Percentiles rank a stretch among this genome's conserved stretches.
These are phyloP conservation scores for Stichodactyla mertensii DNA, from an alignment of 64 coral and sea anemone genomes.

Conservation along the genomic window DNA sequence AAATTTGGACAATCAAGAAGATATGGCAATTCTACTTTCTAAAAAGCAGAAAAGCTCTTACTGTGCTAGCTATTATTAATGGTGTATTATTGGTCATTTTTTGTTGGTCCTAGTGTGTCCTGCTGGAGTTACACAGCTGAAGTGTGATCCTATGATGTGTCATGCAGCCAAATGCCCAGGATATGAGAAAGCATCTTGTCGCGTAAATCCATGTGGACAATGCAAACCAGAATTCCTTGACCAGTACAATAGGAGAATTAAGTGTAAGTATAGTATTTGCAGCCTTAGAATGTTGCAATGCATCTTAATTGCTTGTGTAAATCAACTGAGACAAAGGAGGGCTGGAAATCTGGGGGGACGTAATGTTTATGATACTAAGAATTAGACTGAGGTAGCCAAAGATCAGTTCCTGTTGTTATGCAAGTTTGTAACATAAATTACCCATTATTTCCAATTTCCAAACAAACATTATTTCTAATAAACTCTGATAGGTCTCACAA, in stretches of 20 bases:
- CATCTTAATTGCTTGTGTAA: not conserved
- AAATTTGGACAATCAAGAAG: too few relatives aligned
- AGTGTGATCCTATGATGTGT: slow-evolving; percentile 53
- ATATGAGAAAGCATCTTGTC: slow-evolving; percentile 40
- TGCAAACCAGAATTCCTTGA: slow-evolving; percentile 67
- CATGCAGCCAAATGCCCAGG: slow-evolving; percentile 44
- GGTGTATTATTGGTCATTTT: not conserved
- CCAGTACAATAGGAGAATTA: slow-evolving; percentile 35
- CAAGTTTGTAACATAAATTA: too few relatives aligned
- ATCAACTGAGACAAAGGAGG: too few relatives aligned
- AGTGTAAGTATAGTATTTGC: slow-evolving; percentile 38
- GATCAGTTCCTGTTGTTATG: too few relatives aligned
- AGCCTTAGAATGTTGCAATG: not conserved
- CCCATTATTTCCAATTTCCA: too few relatives aligned
- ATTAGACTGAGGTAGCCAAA: too few relatives aligned
- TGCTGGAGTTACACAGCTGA: slow-evolving; percentile 14
- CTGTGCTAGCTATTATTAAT: too few relatives aligned
- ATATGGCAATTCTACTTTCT: too few relatives aligned
- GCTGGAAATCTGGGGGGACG: too few relatives aligned
- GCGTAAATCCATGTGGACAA: slow-evolving; percentile 58
- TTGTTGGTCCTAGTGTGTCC: slow-evolving; percentile 28
- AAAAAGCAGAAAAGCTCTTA: too few relatives aligned
- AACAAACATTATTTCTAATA: too few relatives aligned
- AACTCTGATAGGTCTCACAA: not conserved
- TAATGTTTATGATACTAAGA: too few relatives aligned